Evolutionary conservation across 2,113 vertebrate genomes (phyloP), one percentile per base, ranked within the genome.

Genomic region (Camelus bactrianus): DNA sequence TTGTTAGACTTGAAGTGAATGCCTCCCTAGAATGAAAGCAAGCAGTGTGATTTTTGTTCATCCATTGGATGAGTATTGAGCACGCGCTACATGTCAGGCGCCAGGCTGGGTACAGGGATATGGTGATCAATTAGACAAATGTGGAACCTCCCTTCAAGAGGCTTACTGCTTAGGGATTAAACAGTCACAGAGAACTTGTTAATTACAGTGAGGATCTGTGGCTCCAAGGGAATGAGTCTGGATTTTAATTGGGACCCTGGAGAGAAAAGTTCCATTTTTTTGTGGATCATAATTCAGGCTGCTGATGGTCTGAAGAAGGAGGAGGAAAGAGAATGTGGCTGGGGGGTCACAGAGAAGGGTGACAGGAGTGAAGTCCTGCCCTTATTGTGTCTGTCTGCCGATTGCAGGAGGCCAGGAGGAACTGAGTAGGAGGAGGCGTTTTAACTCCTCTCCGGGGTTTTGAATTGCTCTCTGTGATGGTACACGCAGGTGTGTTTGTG

Each of bases 181-280:
- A 73, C n/a, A 85, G 80, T 64, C 22, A 28, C 35, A 82, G 88
- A 84, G 81, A 96, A 77, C 69, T 89, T n/a, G 46, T 90, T 96
- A 30, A 69, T 96, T 94, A 89, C n/a, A 56, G 26, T 70, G 52
- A 73, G 46, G n/a, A 75, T 79, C 38, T 5, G 26, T 35, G 77
- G 58, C 85, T 91, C 86, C 86, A 70, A 94, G 50, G 20, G 85
- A 93, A 64, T 42, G 76, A 79, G 73, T 75, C 92, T 95, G 73
- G 69, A 60, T 96, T 97, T 96, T 95, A 86, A 96, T 73, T 93
- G 77, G 67, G 81, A 58, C 94, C 46, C 82, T 76, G 46, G 97
- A 94, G 97, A 93, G 77, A 60, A 85, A 82, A 76, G 20, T 82
- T 94, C 58, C n/a, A 32, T 93, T 89, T 87, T 96, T 83, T 56